A percentile compares a stretch with the other conserved stretches of the same genome.
These are phyloP conservation scores for Phalanger gymnotis DNA, from an alignment of 2,797 vertebrate species.

Conservation along the genomic window DNA sequence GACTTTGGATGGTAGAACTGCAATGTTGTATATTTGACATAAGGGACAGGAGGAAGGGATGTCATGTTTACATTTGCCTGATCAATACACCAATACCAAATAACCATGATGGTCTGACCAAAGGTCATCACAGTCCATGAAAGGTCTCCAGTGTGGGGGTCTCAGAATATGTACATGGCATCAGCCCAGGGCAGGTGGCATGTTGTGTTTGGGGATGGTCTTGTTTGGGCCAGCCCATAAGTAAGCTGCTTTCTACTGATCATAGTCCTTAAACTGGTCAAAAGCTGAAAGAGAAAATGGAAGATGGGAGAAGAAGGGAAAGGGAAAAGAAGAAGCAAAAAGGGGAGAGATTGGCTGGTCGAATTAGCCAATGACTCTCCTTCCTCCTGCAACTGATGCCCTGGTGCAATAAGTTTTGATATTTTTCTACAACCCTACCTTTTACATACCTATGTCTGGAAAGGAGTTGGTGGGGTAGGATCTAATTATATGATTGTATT, in stretches of 20 bases:
- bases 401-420: not conserved
- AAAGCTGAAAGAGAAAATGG: slow-evolving; percentile 84
- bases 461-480: not conserved
- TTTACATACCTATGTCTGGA: not conserved
- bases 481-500: accelerated
- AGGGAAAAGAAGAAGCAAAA: not conserved
- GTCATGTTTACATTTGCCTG: slow-evolving; percentile 85
- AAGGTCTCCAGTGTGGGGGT: slow-evolving; percentile 88
- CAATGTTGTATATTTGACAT: not conserved
- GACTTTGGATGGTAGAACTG: not conserved
- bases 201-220: slow-evolving; percentile 80
- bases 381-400: not conserved
- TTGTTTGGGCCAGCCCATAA: slow-evolving; percentile 83
- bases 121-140: slow-evolving; percentile 95
- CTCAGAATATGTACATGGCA: slow-evolving; percentile 92
- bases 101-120: slow-evolving; percentile 90
- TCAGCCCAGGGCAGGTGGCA: slow-evolving; percentile 91
- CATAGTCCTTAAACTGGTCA: slow-evolving; percentile 88
- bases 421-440: not conserved
- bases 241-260: slow-evolving; percentile 88
- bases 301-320: accelerated
- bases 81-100: slow-evolving; percentile 94
- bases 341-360: not conserved
- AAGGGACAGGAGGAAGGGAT: slow-evolving; percentile 38
- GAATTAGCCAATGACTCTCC: not conserved